Percentiles rank a stretch among this genome's conserved stretches.
phyloP scores from a whole-genome alignment of 2,888 invertebrate species.

The Mamestra brassicae region DNA sequence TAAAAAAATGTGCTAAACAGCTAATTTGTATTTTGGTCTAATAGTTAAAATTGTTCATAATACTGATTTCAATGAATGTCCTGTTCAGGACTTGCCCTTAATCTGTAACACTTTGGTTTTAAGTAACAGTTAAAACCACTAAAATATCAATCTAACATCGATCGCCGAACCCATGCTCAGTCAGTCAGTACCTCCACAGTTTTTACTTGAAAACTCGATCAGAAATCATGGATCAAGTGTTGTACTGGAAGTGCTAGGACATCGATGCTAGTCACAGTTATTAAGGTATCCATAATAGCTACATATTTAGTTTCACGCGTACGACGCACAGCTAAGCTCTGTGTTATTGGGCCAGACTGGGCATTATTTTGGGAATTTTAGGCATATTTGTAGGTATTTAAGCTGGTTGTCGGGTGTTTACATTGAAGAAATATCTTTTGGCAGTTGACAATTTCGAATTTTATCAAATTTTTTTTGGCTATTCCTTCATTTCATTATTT shows the following conservation, averaged over 20 bases:
- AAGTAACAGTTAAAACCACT: too few species aligned
- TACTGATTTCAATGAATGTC: too few species aligned
- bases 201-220: neutral
- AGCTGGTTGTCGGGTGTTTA: conserved; percentile 14
- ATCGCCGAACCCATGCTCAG: neutral
- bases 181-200: conserved; percentile 37
- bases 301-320: conserved; percentile 69
- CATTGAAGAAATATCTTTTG: neutral
- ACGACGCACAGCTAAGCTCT: conserved; percentile 75
- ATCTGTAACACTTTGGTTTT: too few species aligned
- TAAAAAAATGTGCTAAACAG: too few species aligned
- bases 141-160: neutral
- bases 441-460: too few species aligned
- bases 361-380: conserved; percentile 24
- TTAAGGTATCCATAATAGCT: conserved; percentile 56
- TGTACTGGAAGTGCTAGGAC: conserved; percentile 61
- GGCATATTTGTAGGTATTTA: conserved; percentile 25
- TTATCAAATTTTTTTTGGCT: too few species aligned
- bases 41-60: too few species aligned
- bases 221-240: conserved; percentile 38
- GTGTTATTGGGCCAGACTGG: conserved; percentile 56
- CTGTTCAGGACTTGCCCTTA: too few species aligned
- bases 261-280: conserved; percentile 78
- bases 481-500: too few species aligned
- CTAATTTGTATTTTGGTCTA: too few species aligned